Evolutionary conservation across 2,797 vertebrate species (phyloP).

Genomic region (Thunnus albacares): DNA sequence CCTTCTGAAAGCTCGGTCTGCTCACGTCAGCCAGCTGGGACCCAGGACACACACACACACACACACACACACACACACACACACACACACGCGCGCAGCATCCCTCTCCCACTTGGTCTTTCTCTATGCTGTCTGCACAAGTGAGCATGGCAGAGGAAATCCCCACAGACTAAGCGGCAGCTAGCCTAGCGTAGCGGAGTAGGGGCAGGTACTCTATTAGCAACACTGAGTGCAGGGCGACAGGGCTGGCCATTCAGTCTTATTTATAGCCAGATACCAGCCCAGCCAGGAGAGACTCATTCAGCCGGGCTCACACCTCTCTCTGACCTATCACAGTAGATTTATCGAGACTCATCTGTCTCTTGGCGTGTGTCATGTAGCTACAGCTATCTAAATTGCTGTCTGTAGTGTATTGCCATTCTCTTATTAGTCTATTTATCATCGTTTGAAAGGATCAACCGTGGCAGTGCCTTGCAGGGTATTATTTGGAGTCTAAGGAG

Average conservation of each 20-base stretch:
- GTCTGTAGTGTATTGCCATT: slow-evolving; percentile 20
- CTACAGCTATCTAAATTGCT: slow-evolving; percentile 24
- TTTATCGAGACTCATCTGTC: slow-evolving; percentile 46
- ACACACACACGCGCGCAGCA: slow-evolving; percentile 18
- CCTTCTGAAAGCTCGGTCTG: slow-evolving; percentile 41
- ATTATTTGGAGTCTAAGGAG: slow-evolving; percentile 24
- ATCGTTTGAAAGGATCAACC: slow-evolving; percentile 31
- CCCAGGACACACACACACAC: not conserved
- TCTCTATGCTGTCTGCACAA: slow-evolving; percentile 39
- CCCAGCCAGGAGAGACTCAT: slow-evolving; percentile 35
- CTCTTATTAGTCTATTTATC: slow-evolving; percentile 50
- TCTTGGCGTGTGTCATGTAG: slow-evolving; percentile 49
- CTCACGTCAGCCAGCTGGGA: slow-evolving; percentile 34
- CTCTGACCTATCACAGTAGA: slow-evolving; percentile 47
- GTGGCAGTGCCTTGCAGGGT: slow-evolving; percentile 15
- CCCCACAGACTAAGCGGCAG: slow-evolving; percentile 59
- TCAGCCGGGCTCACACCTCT: slow-evolving; percentile 49
- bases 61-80: not conserved
- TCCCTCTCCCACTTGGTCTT: slow-evolving; percentile 40
- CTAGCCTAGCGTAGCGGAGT: slow-evolving; percentile 46
- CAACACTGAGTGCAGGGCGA: slow-evolving; percentile 56
- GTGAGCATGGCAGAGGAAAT: slow-evolving; percentile 67
- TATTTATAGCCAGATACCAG: slow-evolving; percentile 70
- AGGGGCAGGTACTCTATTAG: slow-evolving; percentile 68
- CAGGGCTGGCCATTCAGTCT: slow-evolving; percentile 48